A percentile compares a stretch with the other conserved stretches of the same genome.
These are phyloP conservation scores for Sus scrofa DNA, from an alignment of 2,113 vertebrate species.

Conservation along the genomic window DNA sequence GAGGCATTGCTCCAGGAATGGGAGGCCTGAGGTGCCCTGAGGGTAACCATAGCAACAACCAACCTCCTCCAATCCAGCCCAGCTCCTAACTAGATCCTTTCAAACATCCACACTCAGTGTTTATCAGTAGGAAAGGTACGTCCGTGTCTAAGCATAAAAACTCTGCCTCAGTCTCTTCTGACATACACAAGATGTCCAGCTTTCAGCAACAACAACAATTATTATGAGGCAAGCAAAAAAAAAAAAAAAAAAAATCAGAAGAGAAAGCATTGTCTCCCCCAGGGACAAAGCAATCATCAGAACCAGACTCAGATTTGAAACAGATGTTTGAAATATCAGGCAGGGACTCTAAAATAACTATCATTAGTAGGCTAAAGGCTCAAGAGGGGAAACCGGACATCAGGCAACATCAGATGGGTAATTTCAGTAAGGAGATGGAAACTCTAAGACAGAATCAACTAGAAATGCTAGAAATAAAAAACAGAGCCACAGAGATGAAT, in stretches of 20 bases:
- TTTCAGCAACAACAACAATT: not conserved
- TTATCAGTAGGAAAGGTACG: not conserved
- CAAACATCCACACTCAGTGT: not conserved
- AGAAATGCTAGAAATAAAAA: not conserved
- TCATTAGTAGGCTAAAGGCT: not conserved
- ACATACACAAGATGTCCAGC: not conserved
- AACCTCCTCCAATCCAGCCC: not conserved
- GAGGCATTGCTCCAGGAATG: not conserved
- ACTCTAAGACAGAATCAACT: not conserved
- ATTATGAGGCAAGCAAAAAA: not conserved
- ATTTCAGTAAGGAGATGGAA: not conserved
- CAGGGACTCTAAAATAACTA: not conserved
- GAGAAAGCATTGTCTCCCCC: not conserved
- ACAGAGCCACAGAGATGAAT: not conserved
- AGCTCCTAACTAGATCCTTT: not conserved
- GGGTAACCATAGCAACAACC: not conserved
- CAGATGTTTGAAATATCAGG: not conserved
- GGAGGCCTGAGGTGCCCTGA: not conserved
- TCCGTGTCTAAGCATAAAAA: not conserved
- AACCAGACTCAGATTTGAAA: not conserved
- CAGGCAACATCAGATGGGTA: not conserved
- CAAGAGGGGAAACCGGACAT: not conserved
- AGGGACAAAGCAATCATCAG: not conserved
- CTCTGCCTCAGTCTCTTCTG: not conserved
- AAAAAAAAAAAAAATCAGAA: not conserved